A percentile compares a stretch with the other conserved stretches of the same genome.
phyloP scores from a whole-genome alignment of 2,113 vertebrate species.

The Thryonomys swinderianus region DNA sequence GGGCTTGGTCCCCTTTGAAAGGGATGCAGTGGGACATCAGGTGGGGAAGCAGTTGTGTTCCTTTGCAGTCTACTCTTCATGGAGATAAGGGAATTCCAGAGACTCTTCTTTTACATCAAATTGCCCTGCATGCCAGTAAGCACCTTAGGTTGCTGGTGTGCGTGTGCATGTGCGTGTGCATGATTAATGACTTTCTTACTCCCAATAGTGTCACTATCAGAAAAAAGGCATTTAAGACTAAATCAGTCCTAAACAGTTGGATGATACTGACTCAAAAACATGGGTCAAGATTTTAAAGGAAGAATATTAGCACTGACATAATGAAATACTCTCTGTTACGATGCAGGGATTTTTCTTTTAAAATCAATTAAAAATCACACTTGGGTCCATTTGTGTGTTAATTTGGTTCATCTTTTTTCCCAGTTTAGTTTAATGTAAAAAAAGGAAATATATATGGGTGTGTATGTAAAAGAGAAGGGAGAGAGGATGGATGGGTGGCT shows the following conservation, averaged over 20 bases:
- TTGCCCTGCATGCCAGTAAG: neutral
- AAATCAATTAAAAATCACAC: neutral
- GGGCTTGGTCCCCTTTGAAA: neutral
- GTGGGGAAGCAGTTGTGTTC: neutral
- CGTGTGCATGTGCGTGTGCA: neutral
- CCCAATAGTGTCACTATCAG: neutral
- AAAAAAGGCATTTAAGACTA: neutral
- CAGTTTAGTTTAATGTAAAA: neutral
- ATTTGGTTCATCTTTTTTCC: constrained; percentile 36
- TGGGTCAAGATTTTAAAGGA: neutral
- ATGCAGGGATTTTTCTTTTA: neutral
- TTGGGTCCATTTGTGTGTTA: neutral
- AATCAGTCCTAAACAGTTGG: neutral
- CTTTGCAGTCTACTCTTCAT: neutral
- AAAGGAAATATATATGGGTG: neutral
- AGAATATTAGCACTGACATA: neutral
- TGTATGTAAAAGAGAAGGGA: neutral
- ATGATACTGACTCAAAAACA: neutral
- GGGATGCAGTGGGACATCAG: neutral
- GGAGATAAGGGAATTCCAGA: neutral
- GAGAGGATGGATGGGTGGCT: neutral
- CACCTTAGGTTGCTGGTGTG: neutral
- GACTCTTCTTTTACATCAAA: neutral
- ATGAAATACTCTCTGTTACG: neutral
- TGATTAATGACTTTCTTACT: neutral